phyloP scores from a whole-genome alignment of 2,888 invertebrate species.

The Chrysodeixis includens region DNA sequence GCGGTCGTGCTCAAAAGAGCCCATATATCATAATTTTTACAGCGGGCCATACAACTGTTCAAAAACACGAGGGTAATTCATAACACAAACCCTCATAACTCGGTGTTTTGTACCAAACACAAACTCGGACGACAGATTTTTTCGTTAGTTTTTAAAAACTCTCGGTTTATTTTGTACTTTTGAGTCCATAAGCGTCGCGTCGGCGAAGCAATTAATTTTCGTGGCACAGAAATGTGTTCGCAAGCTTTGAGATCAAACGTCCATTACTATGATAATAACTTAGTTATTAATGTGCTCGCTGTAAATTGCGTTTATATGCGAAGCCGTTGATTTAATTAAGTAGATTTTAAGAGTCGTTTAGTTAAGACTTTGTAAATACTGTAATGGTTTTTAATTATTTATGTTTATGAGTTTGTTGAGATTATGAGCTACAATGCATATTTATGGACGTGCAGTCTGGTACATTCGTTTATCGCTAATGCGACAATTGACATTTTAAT shows the following conservation, averaged over 20 bases:
- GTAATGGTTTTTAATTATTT: not conserved
- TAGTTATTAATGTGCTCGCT: slow-evolving; percentile 16
- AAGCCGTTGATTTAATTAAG: not conserved
- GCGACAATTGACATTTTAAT: not conserved
- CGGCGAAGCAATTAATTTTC: slow-evolving; percentile 40
- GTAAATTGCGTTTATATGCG: not conserved
- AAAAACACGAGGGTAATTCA: not conserved
- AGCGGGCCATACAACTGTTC: not conserved
- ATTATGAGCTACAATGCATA: not conserved
- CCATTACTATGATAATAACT: slow-evolving; percentile 13
- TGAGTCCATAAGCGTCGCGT: slow-evolving; percentile 28
- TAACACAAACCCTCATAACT: slow-evolving; percentile 30
- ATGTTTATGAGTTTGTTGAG: not conserved
- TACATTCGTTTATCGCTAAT: not conserved
- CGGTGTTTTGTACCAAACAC: slow-evolving; percentile 56
- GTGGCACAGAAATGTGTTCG: slow-evolving; percentile 19
- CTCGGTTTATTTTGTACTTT: slow-evolving; percentile 47
- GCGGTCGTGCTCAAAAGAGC: not conserved
- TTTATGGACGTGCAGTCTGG: not conserved
- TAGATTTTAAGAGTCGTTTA: not conserved
- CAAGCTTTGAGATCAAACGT: slow-evolving; percentile 23
- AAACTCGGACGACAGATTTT: slow-evolving; percentile 40
- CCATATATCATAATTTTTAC: not conserved
- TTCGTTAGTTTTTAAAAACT: slow-evolving; percentile 50
- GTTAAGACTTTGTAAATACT: not conserved